phyloP scores from a whole-genome alignment of 2,797 vertebrate genomes.

The Poeciliopsis paucimaculata region DNA sequence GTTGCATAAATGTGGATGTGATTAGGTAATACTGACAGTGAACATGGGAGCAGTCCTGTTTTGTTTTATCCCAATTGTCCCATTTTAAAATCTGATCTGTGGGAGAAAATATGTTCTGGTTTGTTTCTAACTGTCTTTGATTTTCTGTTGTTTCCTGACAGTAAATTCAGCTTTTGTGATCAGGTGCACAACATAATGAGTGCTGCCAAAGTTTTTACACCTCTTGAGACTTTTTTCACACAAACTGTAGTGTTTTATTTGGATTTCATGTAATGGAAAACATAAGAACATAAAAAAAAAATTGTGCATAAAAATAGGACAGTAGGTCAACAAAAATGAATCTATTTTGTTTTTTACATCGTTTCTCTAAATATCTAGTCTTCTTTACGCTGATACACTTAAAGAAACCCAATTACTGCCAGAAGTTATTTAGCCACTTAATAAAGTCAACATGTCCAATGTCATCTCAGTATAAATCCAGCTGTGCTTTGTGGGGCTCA shows the following conservation, averaged over 20 bases:
- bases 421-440: neutral
- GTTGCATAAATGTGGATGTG: conserved; percentile 35
- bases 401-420: neutral
- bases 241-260: neutral
- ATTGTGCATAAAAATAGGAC: too few relatives aligned
- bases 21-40: conserved; percentile 13
- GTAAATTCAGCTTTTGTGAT: neutral
- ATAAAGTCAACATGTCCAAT: neutral
- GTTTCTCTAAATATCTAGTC: neutral
- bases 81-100: neutral
- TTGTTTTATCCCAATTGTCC: neutral
- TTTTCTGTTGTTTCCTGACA: neutral
- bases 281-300: neutral
- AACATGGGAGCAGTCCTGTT: neutral
- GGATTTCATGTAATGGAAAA: neutral
- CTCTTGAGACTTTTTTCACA: neutral
- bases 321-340: neutral
- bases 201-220: neutral
- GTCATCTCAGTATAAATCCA: neutral
- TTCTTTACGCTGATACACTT: neutral
- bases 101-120: neutral
- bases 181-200: neutral
- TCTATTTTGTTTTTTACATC: neutral
- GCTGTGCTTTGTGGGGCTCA: neutral
- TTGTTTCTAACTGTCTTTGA: neutral